Evolutionary conservation across 1,140 invertebrate genomes (phyloP), one percentile per base, ranked within the genome.

Genomic region (Panagrolaimus sp.): DNA sequence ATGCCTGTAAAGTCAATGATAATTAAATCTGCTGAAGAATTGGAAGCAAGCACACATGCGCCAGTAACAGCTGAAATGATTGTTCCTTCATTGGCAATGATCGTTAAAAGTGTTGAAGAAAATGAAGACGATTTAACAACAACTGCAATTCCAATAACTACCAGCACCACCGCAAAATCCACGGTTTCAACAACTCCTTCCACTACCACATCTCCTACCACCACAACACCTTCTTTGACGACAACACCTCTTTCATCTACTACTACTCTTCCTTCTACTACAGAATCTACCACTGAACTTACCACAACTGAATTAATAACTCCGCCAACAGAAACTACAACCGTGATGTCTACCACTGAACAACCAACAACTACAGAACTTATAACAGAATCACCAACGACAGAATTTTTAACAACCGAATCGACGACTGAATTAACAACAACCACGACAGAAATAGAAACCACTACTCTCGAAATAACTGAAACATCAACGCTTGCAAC

Each of bases 161-260:
- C 63, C 31, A 27, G n/a, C 25, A 20, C 46, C 7, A 23, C 23
- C 20, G 9, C 46, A 61, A 66, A 9, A 13, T 5, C 14, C n/a
- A 67, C 31, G 16, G 13, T 16, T 27, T 23, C 38, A 14, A 53
- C 16, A 61, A 43, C 47, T 1, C 16, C 42, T 11, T 13, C 57
- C 7, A 66, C 46, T n/a, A 38, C 38, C 2, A 61, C 48, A 9
- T 66, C 69, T 1, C 51, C 65, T 11, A 57, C 66, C 16, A 38
- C 65, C 0, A 44, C 27, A 38, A 63, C 62, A 27, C 53, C 43
- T 25, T 62, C 31, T 61, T 62, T 31, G 66, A 64, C 38, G 42
- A 45, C 65, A 44, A 53, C 67, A 48, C 69, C 71, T 43, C 71
- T 23, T 47, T 42, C 38, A 20, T 27, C 43, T 27, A 63, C 62